phyloP scores from a whole-genome alignment of 2,113 vertebrate genomes.

The Pelodiscus sinensis region DNA sequence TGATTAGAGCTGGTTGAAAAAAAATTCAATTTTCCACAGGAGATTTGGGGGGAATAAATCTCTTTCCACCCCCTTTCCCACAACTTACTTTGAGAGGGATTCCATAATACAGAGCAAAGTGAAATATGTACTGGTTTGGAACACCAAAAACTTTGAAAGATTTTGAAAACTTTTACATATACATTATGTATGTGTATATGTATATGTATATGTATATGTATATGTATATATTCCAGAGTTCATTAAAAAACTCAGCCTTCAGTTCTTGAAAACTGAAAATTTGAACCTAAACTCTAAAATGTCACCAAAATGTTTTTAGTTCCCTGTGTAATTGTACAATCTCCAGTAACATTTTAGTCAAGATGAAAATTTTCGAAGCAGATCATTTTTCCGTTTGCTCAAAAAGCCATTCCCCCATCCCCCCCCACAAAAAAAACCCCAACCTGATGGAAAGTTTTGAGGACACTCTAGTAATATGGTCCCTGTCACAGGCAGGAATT shows the following conservation, averaged over 20 bases:
- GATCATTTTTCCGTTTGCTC: neutral
- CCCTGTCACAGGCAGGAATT: neutral
- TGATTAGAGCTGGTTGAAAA: neutral
- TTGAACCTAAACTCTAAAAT: neutral
- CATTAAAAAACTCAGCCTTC: neutral
- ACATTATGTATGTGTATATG: too few species aligned
- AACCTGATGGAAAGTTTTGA: slow-evolving; percentile 26
- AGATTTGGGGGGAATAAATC: neutral
- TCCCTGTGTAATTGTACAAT: neutral
- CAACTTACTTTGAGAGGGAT: neutral
- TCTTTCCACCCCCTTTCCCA: neutral
- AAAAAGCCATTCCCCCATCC: slow-evolving; percentile 32
- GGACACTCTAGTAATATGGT: neutral
- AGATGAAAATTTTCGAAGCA: neutral
- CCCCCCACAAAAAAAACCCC: neutral
- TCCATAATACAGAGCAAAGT: neutral
- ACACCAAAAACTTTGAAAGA: neutral
- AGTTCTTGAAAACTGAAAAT: neutral
- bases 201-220: too few species aligned
- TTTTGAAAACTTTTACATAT: too few species aligned
- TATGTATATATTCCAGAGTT: neutral
- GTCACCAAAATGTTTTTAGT: neutral
- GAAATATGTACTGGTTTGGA: neutral
- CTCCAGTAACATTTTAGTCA: slow-evolving; percentile 1
- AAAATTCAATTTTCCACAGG: neutral